Evolutionary conservation across 2,888 invertebrate species (phyloP), one percentile per base, ranked within the genome.

Genomic region (Leucozona laternaria): DNA sequence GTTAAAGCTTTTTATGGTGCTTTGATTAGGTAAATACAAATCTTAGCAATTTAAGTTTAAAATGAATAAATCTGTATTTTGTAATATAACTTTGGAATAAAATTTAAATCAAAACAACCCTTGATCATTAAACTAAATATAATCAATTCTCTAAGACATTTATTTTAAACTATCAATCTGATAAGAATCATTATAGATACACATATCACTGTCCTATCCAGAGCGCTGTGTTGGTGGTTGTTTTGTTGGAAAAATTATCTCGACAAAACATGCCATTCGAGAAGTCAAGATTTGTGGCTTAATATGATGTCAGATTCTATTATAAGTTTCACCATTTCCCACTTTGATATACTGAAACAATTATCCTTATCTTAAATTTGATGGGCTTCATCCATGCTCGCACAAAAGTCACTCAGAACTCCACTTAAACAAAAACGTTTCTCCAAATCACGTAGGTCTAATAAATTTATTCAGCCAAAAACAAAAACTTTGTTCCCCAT

Each of bases 381-480:
- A 43, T 43, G 43, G 62, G 62, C 10, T 17, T 45, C n/a, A 17
- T 10, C 64, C 31, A 25, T 2, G 13, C 25, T 10, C 22, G n/a
- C n/a, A 43, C 22, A 62, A 40, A 62, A 40, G 8, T 7, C 48
- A 50, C n/a, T 22, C 60, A 60, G 2, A 40, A 62, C 28, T 64
- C n/a, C 28, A 75, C 75, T 80, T 75, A 50, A 60, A 48, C 31
- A 48, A 34, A 60, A 60, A 82, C 68, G 37, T 55, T 73, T 45
- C 34, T 20, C 11, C 22, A 7, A 53, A 70, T 62, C 79, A 73
- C 73, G 68, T 73, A 15, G n/a, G 34, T 22, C 73, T 73, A 55
- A 70, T 83, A 55, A 79, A 79, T 79, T 79, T 70, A 60, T 72
- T 17, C 22, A 22, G 11, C n/a, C 20, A 55, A 60, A 81, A 55